Evolutionary conservation across 1,140 invertebrate species (phyloP), one percentile per base, ranked within the genome.

Genomic region (Drosophila bifasciata): DNA sequence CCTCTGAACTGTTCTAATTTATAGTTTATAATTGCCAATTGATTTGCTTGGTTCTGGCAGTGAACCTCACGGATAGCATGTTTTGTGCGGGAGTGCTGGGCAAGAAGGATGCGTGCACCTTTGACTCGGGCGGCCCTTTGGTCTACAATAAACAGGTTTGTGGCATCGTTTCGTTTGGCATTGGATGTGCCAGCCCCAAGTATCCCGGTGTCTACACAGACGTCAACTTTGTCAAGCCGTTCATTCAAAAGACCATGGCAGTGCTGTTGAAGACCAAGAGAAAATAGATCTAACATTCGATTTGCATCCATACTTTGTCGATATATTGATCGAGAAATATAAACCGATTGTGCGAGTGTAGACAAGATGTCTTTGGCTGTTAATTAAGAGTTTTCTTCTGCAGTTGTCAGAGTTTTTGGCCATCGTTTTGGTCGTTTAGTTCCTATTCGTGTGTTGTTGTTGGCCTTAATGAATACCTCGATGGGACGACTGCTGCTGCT

Each of bases 121-220:
- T 69, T 8, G 88, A 90, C 25, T 90, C 88, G 6, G 88, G 88
- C 13, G 88, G 88, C 48, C 88, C 88, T 5, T 13, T 88, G 23
- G 52, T 81, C 6, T 67, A 53, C 49, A 1, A 41, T 0, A 56
- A 53, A 0, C 17, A 88, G 46, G 32, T 90, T 5, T 90, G 88
- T 13, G 88, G 88, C 21, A 76, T 90, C 16, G 81, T 90, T 3
- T 90, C 88, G 1, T 90, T 75, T 50, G 88, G 88, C 16, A 57
- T 85, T 11, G 58, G 89, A 15, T 90, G 89, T 50, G 89, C 83
- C 19, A 75, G 72, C 32, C 8, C 9, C 5, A 74, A 57, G 15
- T 86, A 40, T 67, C 77, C 89, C 0, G 89, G 89, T 9, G 84
- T 90, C 17, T 90, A 90, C 16, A 90, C 89, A 6, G 78, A 76